Conservation (phyloP, 2,113 vertebrate genomes). For the Myiozetetes cayanensis region DNA sequence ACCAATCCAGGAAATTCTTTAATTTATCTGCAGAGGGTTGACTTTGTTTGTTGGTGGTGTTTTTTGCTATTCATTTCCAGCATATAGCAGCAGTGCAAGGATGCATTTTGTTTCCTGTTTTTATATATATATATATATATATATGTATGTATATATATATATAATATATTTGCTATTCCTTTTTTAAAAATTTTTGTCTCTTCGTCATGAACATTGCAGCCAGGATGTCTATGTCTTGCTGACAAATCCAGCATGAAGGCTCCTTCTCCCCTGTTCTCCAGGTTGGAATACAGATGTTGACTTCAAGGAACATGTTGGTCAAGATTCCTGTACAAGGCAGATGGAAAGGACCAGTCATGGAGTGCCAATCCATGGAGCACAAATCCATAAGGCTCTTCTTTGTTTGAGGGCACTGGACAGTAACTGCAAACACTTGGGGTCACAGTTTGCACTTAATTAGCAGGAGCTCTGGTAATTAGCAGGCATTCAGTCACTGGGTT, state of each 20-base stretch:
- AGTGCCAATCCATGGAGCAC: not conserved
- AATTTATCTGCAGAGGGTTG: conserved; percentile 71
- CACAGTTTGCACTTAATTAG: not conserved
- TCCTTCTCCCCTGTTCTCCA: conserved; percentile 74
- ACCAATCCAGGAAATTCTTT: conserved; percentile 70
- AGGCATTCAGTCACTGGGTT: not conserved
- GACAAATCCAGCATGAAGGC: conserved; percentile 77
- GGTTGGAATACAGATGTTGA: conserved; percentile 65
- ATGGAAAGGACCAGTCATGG: not conserved
- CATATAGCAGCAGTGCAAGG: conserved; percentile 77
- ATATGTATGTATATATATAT: conserved; percentile 75
- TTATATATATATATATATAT: conserved; percentile 69
- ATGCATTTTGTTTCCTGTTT: conserved; percentile 76
- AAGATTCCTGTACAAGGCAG: conserved; percentile 74
- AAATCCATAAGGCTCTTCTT: not conserved
- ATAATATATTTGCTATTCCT: conserved; percentile 79
- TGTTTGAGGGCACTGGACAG: not conserved
- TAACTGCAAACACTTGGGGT: not conserved
- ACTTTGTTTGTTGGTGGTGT: conserved; percentile 62
- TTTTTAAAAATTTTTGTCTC: conserved; percentile 75
- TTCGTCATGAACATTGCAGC: conserved; percentile 70
- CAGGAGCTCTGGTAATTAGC: not conserved
- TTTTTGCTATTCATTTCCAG: conserved; percentile 69
- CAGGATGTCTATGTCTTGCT: conserved; percentile 68
- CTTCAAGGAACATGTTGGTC: conserved; percentile 69